Base-by-base conservation (phyloP, 2,113 vertebrate species). In the Neolamprologus cancellatus region DNA sequence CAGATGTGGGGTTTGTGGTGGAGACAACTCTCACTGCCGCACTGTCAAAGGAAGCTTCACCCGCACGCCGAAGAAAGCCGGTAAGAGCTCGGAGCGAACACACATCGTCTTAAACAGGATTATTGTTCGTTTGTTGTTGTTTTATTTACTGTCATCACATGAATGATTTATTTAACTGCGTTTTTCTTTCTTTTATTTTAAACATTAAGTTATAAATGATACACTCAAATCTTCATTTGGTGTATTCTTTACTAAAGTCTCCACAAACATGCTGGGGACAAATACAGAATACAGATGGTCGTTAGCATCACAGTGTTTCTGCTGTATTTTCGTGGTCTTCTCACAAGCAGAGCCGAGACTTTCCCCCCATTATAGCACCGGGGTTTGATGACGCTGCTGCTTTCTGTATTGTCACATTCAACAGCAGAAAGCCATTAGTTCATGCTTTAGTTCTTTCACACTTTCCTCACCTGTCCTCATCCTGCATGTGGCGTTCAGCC, bases 1-100 rank as follows among this genome's bases (percentile, higher is more conserved):
- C 93, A 98, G 98, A 83, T 99, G 99, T 4, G 99, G 99, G 0
- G 98, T 99, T 7, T 99, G 99, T 2, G 98, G 98, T 0, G 99
- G 99, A 8, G 98, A 99, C 66, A 98, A 98, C 69, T 99, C 99
- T 4, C 99, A 99, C 78, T 99, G 98, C 84, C 97, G 97, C 81
- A 99, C 98, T 0, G 97, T 99, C 25, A 99, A 99, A 92, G 98
- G 98, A 25, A 98, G 97, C 25, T 99, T 99, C 81, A 98, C 97
- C 52, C 96, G 98, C 11, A 98, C 97, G 1, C 98, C 99, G 32
- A 98, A 98, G 92, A 99, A 99, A 92, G 86, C 97, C 1, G 98
- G 99, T 99, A 97, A 95, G 97, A 88, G 48, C 23, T 11, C 15
- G 2, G 15, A 18, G 25, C 6, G 2, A 25, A 44, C 64, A 0